A percentile compares a stretch with the other conserved stretches of the same genome.
Conservation (phyloP, 2,113 vertebrate species). For the Perca fluviatilis region DNA sequence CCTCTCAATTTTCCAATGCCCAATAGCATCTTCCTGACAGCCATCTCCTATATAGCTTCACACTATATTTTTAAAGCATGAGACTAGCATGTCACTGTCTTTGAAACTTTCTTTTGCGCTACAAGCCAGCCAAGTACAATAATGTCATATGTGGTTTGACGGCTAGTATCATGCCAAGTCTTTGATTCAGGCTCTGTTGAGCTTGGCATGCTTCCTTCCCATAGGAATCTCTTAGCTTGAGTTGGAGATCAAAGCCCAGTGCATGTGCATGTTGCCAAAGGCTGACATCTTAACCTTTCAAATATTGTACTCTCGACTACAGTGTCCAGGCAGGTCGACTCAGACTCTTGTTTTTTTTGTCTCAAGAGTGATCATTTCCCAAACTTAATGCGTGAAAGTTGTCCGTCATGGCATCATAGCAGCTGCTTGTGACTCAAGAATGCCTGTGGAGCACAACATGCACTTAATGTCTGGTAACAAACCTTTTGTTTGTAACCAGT, state of each 20-base stretch:
- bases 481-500: too few relatives aligned
- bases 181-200: slow-evolving; percentile 53
- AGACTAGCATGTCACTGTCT: background rate
- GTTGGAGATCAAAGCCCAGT: slow-evolving; percentile 28
- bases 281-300: slow-evolving; percentile 3
- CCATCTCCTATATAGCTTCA: background rate
- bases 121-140: slow-evolving; percentile 1
- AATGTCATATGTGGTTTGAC: slow-evolving; percentile 30
- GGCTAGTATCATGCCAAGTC: slow-evolving; percentile 22
- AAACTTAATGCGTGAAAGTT: slow-evolving; percentile 9
- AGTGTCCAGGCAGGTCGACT: background rate
- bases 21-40: background rate
- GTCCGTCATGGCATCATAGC: background rate
- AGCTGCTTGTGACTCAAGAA: background rate
- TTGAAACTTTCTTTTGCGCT: slow-evolving; percentile 8
- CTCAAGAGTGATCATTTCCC: slow-evolving; percentile 2
- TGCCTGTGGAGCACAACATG: background rate
- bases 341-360: slow-evolving; percentile 20
- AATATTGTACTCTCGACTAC: background rate
- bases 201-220: slow-evolving; percentile 38
- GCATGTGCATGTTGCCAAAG: background rate
- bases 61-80: background rate
- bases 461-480: too few relatives aligned
- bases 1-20: background rate
- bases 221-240: slow-evolving; percentile 18